Conservation (phyloP, 2,113 vertebrate genomes). For the Aphyosemion australe region DNA sequence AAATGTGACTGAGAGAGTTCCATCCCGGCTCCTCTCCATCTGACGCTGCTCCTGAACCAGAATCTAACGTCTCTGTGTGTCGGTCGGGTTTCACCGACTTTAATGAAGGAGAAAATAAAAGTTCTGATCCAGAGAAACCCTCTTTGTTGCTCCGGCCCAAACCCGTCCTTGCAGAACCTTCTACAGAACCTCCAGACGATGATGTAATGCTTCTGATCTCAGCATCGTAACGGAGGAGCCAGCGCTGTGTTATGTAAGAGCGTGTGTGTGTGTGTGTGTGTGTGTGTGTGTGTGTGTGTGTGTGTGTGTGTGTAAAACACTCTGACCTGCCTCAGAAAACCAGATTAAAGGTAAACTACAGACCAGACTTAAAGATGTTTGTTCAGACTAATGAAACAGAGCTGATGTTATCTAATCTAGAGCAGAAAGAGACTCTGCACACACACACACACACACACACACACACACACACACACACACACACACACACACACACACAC, state of each 20-base stretch:
- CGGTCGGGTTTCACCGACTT: not conserved
- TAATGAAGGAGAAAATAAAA: not conserved
- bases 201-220: slow-evolving; percentile 72
- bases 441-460: too few relatives aligned
- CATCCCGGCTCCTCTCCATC: not conserved
- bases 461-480: too few relatives aligned
- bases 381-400: slow-evolving; percentile 21
- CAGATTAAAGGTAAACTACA: slow-evolving; percentile 30
- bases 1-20: too few relatives aligned
- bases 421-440: slow-evolving; percentile 10
- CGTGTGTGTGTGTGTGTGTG: too few relatives aligned
- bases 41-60: not conserved
- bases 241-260: slow-evolving; percentile 49
- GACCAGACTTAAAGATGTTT: not conserved
- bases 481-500: too few relatives aligned
- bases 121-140: slow-evolving; percentile 4
- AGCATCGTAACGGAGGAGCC: slow-evolving; percentile 53
- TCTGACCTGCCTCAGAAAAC: slow-evolving; percentile 10
- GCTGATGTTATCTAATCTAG: slow-evolving; percentile 22
- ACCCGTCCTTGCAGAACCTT: slow-evolving; percentile 34
- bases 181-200: slow-evolving; percentile 62
- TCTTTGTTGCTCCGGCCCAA: slow-evolving; percentile 30
- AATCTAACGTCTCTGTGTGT: not conserved
- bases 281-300: too few relatives aligned
- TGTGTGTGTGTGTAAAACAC: too few relatives aligned